phyloP scores from a whole-genome alignment of 2,888 invertebrate species.

The Coelogynopora nodosa region DNA sequence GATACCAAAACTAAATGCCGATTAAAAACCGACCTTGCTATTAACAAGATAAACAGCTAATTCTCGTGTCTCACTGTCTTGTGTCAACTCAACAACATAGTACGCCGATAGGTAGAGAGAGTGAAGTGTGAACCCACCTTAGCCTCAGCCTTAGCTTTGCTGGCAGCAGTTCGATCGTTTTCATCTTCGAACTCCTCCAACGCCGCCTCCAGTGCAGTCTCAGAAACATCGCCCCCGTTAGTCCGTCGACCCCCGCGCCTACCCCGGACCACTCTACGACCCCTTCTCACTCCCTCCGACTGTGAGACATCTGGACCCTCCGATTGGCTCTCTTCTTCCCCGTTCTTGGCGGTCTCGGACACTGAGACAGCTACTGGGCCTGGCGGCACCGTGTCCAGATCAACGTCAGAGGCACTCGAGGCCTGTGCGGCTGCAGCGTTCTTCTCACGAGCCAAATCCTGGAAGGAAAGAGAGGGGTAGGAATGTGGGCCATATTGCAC shows the following conservation, averaged over 20 bases:
- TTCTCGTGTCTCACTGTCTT: too few relatives aligned
- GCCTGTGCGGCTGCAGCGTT: conserved; percentile 11
- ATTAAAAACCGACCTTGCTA: too few relatives aligned
- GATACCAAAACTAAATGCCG: too few relatives aligned
- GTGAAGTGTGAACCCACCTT: too few relatives aligned
- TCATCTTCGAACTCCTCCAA: conserved; percentile 46
- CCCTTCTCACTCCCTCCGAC: background rate
- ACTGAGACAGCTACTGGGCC: too few relatives aligned
- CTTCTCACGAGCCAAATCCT: conserved; percentile 33
- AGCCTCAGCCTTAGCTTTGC: conserved; percentile 44
- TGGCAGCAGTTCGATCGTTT: conserved; percentile 44
- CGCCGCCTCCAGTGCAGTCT: conserved; percentile 29
- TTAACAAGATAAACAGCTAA: too few relatives aligned
- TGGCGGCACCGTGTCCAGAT: background rate
- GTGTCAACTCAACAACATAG: too few relatives aligned
- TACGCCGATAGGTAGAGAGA: too few relatives aligned
- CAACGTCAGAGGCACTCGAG: background rate
- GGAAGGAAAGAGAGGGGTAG: background rate
- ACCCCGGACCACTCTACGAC: background rate
- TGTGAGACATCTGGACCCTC: background rate
- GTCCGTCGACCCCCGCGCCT: background rate
- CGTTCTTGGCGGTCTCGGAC: background rate
- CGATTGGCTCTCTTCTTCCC: background rate
- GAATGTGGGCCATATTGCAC: too few relatives aligned
- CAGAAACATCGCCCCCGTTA: background rate